Evolutionary conservation across 2,888 invertebrate species (phyloP), one percentile per base, ranked within the genome.

Genomic region (Orchesella flavescens): DNA sequence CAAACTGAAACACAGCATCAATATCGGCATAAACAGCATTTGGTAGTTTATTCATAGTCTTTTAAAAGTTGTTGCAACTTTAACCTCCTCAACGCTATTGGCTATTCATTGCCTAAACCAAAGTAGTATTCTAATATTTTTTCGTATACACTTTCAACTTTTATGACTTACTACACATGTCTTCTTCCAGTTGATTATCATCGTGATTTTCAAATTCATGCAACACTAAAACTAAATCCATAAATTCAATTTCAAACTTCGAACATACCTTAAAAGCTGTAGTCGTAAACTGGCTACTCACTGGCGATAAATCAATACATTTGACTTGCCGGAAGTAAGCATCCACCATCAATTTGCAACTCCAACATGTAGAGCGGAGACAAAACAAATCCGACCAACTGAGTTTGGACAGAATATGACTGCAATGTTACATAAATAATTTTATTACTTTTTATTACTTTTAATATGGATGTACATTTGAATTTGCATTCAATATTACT

Each of bases 371-470:
- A 3, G 53, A n/a, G 34, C 85, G 80, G 12, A 86, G 76, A 13
- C 71, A 23, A 46, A 83, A 85, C 15, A 86, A 63, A 55, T 85
- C 85, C 17, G 81, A 23, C 86, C 83, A 86, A 9, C 43, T 55
- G 10, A 86, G 63, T 4, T 61, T 21, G 5, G 82, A 72, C 0
- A 86, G 57, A 9, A 82, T 44, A 34, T 81, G 21, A 43, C 85
- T 85, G 74, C 3, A 79, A 79, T 23, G 17, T 65, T 44, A 55
- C 73, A 55, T 59, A 46, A 65, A 23, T 61, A 63, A 15, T n/a
- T 23, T 46, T 44, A 23, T 21, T 34, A 66, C 34, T 23, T 2
- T 17, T 13, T 43, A 19, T 63, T 7, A 17, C 7, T 46, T 46
- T 7, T 46, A 46, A 7, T 46, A 46, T 13, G 13, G 13, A 13